Base-by-base conservation (phyloP, 2,888 invertebrate species). In the Cataglyphis livida region DNA sequence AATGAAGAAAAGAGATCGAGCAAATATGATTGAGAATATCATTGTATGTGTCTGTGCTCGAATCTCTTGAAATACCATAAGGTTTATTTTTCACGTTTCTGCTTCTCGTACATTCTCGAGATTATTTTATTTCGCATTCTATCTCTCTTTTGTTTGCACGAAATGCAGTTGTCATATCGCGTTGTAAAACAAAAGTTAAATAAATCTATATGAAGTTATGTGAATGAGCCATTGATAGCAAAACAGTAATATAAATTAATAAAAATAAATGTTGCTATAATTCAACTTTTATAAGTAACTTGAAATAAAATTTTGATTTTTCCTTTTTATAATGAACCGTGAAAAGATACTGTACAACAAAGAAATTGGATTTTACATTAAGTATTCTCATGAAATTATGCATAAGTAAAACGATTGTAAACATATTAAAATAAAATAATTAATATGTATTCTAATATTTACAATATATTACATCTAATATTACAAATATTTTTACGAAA, bases 11-110 rank as follows among this genome's bases (percentile, higher is more conserved):
- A 71, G 62, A 48, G 18, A 25, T 25, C 15, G 12, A 15, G 61
- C 57, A 61, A 38, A 44, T 25, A 51, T 68, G 82, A 84, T 73
- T 84, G 73, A 76, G 5, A 71, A 38, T 35, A 9, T 38, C 38
- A 38, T 38, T 9, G 38, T 1, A 15, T 44, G 44, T 15, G 25
- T 59, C 3, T 41, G 12, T 21, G 15, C 21, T 0, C 12, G n/a
- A 70, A 54, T n/a, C 21, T 70, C 35, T 54, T 18, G 38, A 38
- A 38, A 70, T 15, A 35, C 51, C 7, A 4, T n/a, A 3, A 51
- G 35, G 2, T 54, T 70, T 15, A 70, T 3, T 7, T 21, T 70
- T 51, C 7, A n/a, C n/a, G 15, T 51, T 51, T 51, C 35, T 21
- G n/a, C 3, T 51, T 28, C n/a, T 48, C 18, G 21, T 51, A 7